Conservation (phyloP, 1,140 invertebrate species). For the Drosophila repletoides region DNA sequence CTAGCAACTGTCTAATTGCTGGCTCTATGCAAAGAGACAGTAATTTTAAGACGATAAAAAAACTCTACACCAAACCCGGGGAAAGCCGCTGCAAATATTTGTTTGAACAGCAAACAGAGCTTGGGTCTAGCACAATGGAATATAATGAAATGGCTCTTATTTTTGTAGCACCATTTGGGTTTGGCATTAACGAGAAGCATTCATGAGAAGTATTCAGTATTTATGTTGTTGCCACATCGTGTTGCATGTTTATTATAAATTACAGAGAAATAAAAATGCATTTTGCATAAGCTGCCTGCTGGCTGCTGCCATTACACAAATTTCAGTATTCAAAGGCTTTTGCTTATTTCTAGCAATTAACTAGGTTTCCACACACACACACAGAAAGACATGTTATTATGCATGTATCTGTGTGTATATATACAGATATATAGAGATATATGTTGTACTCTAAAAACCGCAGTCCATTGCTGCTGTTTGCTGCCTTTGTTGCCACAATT, state of each 20-base stretch:
- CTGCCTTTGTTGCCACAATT: constrained; percentile 55
- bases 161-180: too few relatives aligned
- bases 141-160: too few relatives aligned
- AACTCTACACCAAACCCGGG: too few relatives aligned
- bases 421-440: constrained; percentile 9
- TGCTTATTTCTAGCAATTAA: constrained; percentile 31
- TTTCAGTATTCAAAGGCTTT: not conserved
- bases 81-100: too few relatives aligned
- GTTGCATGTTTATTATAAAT: constrained; percentile 55
- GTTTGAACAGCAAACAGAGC: too few relatives aligned
- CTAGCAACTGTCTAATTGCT: constrained; percentile 60
- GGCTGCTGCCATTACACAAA: not conserved
- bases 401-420: constrained; percentile 16
- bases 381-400: constrained; percentile 7
- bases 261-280: constrained; percentile 31
- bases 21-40: constrained; percentile 33
- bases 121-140: too few relatives aligned
- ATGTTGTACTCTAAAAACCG: constrained; percentile 58
- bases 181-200: too few relatives aligned
- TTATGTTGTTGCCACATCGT: constrained; percentile 9
- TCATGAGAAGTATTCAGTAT: not conserved
- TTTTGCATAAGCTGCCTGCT: constrained; percentile 30
- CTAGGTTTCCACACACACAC: constrained; percentile 5
- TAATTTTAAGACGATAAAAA: too few relatives aligned
- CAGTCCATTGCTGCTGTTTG: constrained; percentile 48